Evolutionary conservation across 2,888 invertebrate species (phyloP), one percentile per base, ranked within the genome.

Genomic region (Agriopis marginaria): DNA sequence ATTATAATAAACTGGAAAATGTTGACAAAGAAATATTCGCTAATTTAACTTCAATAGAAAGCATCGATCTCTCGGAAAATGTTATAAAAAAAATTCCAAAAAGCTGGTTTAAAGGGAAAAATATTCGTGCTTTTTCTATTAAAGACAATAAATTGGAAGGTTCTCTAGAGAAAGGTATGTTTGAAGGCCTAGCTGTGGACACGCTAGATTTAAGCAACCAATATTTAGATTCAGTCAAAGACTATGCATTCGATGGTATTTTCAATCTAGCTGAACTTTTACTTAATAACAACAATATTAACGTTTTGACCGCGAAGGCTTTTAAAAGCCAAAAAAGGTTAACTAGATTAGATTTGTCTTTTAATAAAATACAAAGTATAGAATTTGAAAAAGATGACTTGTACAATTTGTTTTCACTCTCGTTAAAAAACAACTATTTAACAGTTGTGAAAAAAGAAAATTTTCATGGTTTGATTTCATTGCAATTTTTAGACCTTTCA

Each of bases 401-500:
- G 0, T 40, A 72, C 7, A 85, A 74, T 73, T 84, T 92, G 2
- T 67, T 72, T 49, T 75, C 77, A 4, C 72, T 92, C 2, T 76
- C 75, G 9, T 71, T 91, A 12, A 75, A 73, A 66, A 80, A 87
- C 59, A 92, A 92, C 72, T 69, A 75, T 47, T 73, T 92, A n/a
- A 75, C 70, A 5, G 66, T 81, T 65, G 81, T 92, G 11, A 78
- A 81, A 53, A 73, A 78, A 50, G 78, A 85, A 53, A 70, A 84
- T 47, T 86, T 91, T 59, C 62, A 75, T 39, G 70, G 79, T 14
- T 77, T 91, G 47, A 76, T 68, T 50, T 67, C 66, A 14, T 75
- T 92, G 11, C 77, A 84, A 62, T 79, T 79, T 77, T 81, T 92
- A 63, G 89, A 91, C 81, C 67, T 92, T 40, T 87, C 90, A 12